Evolutionary conservation across 2,888 invertebrate genomes (phyloP).

Genomic region (Euzophera pinguis): DNA sequence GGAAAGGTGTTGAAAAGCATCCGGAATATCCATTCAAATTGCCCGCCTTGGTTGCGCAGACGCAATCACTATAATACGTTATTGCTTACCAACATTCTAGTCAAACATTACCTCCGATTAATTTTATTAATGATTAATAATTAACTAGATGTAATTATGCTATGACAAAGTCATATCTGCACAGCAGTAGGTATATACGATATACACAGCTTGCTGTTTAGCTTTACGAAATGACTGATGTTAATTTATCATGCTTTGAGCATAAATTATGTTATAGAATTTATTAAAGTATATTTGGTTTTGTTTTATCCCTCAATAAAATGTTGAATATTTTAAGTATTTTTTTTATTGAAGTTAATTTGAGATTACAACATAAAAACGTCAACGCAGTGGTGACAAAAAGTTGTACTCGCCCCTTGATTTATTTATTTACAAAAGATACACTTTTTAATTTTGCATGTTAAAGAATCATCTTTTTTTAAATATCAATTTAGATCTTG

Average conservation of each 20-base stretch:
- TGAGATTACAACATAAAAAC: constrained; percentile 1
- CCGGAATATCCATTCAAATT: constrained; percentile 84
- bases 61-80: constrained; percentile 6
- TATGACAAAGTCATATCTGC: constrained; percentile 5
- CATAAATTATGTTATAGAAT: constrained; percentile 14
- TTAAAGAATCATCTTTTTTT: too few species aligned
- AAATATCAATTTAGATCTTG: too few species aligned
- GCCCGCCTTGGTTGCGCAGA: constrained; percentile 12
- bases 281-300: too few species aligned
- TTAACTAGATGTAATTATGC: not conserved
- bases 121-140: too few species aligned
- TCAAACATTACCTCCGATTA: constrained; percentile 32
- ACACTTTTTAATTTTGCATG: too few species aligned
- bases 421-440: too few species aligned
- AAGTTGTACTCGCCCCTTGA: too few species aligned
- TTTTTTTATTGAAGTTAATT: not conserved
- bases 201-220: constrained; percentile 9
- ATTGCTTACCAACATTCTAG: constrained; percentile 28
- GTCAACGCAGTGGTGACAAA: too few species aligned
- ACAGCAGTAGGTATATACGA: constrained; percentile 10
- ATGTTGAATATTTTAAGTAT: not conserved
- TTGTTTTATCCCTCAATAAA: constrained; percentile 6
- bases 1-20: constrained; percentile 84
- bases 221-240: constrained; percentile 14
- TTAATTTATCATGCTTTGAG: constrained; percentile 20